Evolutionary conservation across 1,140 invertebrate species (phyloP).

Genomic region (Frieseomelitta varia): DNA sequence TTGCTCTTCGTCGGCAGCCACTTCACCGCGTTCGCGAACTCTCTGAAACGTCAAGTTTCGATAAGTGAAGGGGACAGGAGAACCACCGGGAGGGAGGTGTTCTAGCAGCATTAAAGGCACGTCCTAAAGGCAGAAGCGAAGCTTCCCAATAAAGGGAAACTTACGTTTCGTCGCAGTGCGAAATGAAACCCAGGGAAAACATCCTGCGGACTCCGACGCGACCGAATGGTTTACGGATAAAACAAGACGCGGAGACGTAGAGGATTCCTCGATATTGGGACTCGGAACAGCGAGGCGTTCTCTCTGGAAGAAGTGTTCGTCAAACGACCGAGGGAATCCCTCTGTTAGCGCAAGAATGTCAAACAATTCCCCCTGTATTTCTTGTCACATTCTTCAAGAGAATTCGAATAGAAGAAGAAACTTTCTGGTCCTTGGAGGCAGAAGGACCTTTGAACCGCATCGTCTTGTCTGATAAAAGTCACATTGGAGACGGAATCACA

Average conservation of each 20-base stretch:
- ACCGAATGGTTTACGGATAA: not conserved
- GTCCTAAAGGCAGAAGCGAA: not conserved
- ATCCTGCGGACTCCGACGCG: not conserved
- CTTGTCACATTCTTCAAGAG: no score
- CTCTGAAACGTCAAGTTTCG: constrained; percentile 78
- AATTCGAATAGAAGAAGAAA: no score
- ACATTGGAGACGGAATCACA: no score
- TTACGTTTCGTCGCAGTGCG: not conserved
- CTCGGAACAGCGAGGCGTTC: not conserved
- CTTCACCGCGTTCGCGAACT: constrained; percentile 86
- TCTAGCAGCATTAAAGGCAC: not conserved
- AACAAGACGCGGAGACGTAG: not conserved
- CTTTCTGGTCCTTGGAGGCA: no score
- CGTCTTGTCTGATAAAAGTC: no score
- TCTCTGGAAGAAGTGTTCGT: not conserved
- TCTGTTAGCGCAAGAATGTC: no score
- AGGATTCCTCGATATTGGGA: not conserved
- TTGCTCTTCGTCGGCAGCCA: constrained; percentile 93
- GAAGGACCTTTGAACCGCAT: no score
- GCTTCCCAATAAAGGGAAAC: not conserved
- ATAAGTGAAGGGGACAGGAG: no score
- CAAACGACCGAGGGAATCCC: no score
- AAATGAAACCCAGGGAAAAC: not conserved
- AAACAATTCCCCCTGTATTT: no score
- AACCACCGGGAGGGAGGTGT: no score